Conservation (phyloP, 2,797 vertebrate species). For the Gephyroberyx darwinii region DNA sequence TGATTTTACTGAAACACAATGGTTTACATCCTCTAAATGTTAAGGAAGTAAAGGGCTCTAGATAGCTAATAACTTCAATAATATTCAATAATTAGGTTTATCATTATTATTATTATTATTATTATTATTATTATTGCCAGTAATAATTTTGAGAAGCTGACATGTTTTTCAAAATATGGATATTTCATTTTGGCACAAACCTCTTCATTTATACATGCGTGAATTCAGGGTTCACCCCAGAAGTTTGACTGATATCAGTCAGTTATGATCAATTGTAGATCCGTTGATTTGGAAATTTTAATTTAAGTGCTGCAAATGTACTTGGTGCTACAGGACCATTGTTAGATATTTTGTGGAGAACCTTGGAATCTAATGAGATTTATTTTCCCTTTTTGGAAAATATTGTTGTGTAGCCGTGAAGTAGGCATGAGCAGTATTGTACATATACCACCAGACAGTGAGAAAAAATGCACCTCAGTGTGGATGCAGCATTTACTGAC, state of each 20-base stretch:
- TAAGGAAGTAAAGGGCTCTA: not conserved
- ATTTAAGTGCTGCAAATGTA: not conserved
- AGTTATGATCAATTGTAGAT: no score
- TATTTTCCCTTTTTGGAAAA: no score
- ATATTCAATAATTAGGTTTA: not conserved
- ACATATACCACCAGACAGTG: no score
- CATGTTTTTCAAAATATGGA: not conserved
- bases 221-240: no score
- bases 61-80: not conserved
- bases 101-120: not conserved
- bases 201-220: no score
- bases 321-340: not conserved
- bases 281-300: no score
- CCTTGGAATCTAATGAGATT: no score
- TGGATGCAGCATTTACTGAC: not conserved
- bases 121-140: not conserved
- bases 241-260: no score
- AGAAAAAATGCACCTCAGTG: no score
- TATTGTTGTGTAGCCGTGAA: not conserved
- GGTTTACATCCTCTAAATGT: no score
- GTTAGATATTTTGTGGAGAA: not conserved
- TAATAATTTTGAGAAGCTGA: not conserved
- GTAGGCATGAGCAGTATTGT: not conserved
- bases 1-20: no score
- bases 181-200: not conserved